A percentile compares a stretch with the other conserved stretches of the same genome.
Conservation (phyloP, 2,797 vertebrate species). For the Intellagama lesueurii region DNA sequence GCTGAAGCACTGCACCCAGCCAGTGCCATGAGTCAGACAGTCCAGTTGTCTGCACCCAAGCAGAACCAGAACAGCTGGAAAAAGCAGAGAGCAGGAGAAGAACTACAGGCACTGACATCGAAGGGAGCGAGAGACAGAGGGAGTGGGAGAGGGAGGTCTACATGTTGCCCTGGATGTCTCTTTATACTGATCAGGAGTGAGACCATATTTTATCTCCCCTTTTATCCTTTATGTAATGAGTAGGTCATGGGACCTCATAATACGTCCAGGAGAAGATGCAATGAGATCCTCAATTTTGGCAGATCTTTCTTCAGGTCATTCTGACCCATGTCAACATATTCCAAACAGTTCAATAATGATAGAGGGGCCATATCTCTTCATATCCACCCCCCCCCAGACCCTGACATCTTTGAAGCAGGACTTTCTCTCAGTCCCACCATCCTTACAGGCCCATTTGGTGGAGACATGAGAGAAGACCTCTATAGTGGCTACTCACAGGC, state of each 20-base stretch:
- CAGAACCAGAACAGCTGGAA: background rate
- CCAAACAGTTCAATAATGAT: too few relatives aligned
- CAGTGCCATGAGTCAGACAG: background rate
- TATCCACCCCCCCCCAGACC: too few relatives aligned
- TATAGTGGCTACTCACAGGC: too few relatives aligned
- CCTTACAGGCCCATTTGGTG: too few relatives aligned
- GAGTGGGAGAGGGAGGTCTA: background rate
- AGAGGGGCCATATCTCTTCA: too few relatives aligned
- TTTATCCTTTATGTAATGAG: background rate
- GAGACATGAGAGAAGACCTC: too few relatives aligned
- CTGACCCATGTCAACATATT: too few relatives aligned
- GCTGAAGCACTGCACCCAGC: background rate
- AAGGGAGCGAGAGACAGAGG: background rate
- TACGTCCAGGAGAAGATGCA: background rate
- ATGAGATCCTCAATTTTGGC: background rate
- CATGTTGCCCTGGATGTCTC: background rate
- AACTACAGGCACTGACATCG: background rate
- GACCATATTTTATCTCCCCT: too few relatives aligned
- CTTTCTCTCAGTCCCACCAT: too few relatives aligned
- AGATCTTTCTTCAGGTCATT: background rate
- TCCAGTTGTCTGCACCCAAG: background rate
- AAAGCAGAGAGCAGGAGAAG: background rate
- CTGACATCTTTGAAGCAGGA: too few relatives aligned
- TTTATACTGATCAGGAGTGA: background rate
- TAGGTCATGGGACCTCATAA: background rate